A percentile compares a stretch with the other conserved stretches of the same genome.
phyloP scores from a whole-genome alignment of 2,113 vertebrate species.

The Ciconia stormi region DNA sequence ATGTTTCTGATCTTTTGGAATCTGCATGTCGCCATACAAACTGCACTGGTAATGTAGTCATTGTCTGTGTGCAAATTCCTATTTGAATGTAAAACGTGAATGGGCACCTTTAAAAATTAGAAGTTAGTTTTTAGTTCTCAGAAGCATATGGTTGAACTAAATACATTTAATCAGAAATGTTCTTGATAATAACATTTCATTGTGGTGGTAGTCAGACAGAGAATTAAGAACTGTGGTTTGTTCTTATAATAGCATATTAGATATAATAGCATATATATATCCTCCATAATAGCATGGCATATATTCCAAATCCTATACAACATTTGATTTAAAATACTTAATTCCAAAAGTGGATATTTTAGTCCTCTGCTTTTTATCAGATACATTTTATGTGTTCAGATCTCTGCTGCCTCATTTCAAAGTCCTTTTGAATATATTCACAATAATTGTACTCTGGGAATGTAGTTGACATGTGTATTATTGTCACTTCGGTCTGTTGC shows the following conservation, averaged over 20 bases:
- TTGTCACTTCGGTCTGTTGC: background rate
- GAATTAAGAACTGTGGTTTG: background rate
- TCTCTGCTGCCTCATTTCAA: background rate
- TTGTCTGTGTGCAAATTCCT: background rate
- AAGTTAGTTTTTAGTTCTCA: background rate
- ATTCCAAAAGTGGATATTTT: background rate
- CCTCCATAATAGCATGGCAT: background rate
- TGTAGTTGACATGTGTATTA: background rate
- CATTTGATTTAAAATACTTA: background rate
- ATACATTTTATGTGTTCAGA: background rate
- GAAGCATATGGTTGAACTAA: background rate
- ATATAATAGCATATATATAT: too few species aligned
- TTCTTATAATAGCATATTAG: too few species aligned
- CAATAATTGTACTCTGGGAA: background rate
- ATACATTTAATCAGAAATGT: background rate
- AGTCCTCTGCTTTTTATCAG: background rate
- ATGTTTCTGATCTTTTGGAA: background rate
- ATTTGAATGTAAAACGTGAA: background rate
- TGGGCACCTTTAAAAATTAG: background rate
- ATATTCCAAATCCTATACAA: background rate
- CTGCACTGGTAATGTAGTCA: background rate
- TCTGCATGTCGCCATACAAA: background rate
- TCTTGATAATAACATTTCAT: background rate
- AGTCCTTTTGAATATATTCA: background rate
- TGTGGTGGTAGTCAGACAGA: background rate